These are phyloP conservation scores for Lonchura striata DNA, from an alignment of 2,113 vertebrate genomes.

Conservation along the genomic window DNA sequence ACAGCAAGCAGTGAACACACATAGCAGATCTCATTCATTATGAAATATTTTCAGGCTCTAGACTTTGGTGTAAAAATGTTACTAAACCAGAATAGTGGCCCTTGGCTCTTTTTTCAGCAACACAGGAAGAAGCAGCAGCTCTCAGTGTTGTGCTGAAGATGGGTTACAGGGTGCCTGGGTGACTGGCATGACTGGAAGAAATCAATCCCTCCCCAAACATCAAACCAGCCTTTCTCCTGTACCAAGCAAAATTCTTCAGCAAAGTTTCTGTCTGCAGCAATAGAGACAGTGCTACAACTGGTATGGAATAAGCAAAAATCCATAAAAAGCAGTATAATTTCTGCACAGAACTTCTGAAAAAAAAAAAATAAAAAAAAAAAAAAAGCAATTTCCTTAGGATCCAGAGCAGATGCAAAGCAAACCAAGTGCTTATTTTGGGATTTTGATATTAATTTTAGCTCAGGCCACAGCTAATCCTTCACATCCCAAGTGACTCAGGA, in stretches of 20 bases:
- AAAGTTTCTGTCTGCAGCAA: background rate
- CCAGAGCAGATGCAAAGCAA: background rate
- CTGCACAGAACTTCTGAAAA: background rate
- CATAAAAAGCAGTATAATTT: background rate
- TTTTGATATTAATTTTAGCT: background rate
- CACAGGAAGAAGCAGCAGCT: background rate
- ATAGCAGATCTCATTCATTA: background rate
- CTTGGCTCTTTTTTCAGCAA: background rate
- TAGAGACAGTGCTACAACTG: background rate
- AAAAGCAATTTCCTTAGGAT: background rate
- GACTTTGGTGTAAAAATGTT: background rate
- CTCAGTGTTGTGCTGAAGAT: background rate
- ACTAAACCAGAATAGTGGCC: background rate
- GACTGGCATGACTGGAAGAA: background rate
- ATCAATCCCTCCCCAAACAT: background rate
- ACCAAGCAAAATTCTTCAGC: rapidly evolving
- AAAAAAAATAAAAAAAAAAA: background rate
- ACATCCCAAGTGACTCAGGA: background rate
- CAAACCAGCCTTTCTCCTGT: background rate
- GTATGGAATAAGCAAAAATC: background rate
- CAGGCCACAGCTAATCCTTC: background rate
- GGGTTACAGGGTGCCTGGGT: background rate
- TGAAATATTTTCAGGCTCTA: background rate
- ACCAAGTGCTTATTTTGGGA: background rate
- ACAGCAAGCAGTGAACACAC: background rate